phyloP scores from a whole-genome alignment of 64 coral and sea anemone genomes.

The Porites australiensis region DNA sequence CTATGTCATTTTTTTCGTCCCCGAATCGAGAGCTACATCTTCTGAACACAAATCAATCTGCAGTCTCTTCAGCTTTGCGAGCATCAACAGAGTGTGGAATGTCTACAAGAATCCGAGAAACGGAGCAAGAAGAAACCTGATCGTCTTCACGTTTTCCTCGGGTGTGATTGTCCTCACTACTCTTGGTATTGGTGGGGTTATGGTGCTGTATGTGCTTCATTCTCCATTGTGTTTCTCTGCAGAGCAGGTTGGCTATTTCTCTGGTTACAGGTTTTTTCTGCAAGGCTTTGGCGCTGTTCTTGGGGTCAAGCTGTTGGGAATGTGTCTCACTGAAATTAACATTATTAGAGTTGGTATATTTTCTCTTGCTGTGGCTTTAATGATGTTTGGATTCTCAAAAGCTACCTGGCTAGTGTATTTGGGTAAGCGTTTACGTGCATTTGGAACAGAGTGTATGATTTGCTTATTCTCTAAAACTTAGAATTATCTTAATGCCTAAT shows the following conservation, averaged over 20 bases:
- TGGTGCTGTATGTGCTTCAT: conserved; percentile 27
- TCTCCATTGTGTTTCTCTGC: conserved; percentile 63
- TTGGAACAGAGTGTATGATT: not conserved
- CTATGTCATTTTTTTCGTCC: conserved; percentile 41
- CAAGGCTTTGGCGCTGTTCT: conserved; percentile 52
- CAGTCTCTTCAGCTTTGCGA: conserved; percentile 40
- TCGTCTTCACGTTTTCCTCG: conserved; percentile 18
- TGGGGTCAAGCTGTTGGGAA: conserved; percentile 27
- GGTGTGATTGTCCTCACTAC: conserved; percentile 5
- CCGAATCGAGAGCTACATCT: conserved; percentile 29
- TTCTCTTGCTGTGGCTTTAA: not conserved
- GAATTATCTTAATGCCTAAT: not conserved
- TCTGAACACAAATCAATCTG: not conserved
- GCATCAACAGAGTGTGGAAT: conserved; percentile 33
- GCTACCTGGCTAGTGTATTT: conserved; percentile 38
- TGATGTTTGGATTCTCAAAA: conserved; percentile 29
- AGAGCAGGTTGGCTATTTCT: conserved; percentile 50
- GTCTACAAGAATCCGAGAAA: conserved; percentile 33
- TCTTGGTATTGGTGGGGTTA: conserved; percentile 13
- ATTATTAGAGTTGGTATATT: conserved; percentile 32
- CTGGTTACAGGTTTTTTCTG: conserved; percentile 6
- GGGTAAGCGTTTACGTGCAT: not conserved
- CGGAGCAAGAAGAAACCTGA: conserved; percentile 43
- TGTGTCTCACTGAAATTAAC: conserved; percentile 39
- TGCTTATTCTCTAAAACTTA: not conserved